Conservation (phyloP, 2,888 invertebrate genomes). For the Lasioglossum vierecki region DNA sequence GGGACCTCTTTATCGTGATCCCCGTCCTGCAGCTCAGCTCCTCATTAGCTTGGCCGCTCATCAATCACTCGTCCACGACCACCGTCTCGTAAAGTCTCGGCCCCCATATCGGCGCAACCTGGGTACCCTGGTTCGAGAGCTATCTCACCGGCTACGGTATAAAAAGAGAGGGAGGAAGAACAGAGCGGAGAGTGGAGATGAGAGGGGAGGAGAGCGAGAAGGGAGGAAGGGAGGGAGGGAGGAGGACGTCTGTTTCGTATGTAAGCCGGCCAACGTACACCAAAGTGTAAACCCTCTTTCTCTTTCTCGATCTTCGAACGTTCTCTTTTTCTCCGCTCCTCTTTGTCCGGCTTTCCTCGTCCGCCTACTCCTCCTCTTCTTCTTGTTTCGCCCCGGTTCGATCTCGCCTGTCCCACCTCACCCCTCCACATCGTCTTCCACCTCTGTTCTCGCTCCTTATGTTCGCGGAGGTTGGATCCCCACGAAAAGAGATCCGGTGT, state of each 20-base stretch:
- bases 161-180: conserved; percentile 9
- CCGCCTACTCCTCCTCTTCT: not conserved
- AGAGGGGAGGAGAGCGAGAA: not conserved
- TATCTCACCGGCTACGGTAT: conserved; percentile 59
- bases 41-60: conserved; percentile 83
- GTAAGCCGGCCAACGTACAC: conserved; percentile 33
- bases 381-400: conserved; percentile 16
- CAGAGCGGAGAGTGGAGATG: not conserved
- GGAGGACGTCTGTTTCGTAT: conserved; percentile 43
- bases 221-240: not conserved
- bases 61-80: conserved; percentile 83
- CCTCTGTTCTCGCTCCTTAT: not conserved
- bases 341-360: conserved; percentile 11
- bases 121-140: conserved; percentile 66
- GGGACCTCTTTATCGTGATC: conserved; percentile 83
- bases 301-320: conserved; percentile 19
- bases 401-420: not conserved
- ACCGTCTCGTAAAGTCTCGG: conserved; percentile 79
- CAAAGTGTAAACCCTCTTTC: conserved; percentile 30
- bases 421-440: not conserved
- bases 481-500: conserved; percentile 71
- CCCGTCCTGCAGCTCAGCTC: conserved; percentile 82
- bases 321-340: conserved; percentile 9
- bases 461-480: conserved; percentile 27
- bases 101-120: conserved; percentile 70